Evolutionary conservation across 2,888 invertebrate genomes (phyloP), one percentile per base, ranked within the genome.

Genomic region (Dryobotodes eremita): DNA sequence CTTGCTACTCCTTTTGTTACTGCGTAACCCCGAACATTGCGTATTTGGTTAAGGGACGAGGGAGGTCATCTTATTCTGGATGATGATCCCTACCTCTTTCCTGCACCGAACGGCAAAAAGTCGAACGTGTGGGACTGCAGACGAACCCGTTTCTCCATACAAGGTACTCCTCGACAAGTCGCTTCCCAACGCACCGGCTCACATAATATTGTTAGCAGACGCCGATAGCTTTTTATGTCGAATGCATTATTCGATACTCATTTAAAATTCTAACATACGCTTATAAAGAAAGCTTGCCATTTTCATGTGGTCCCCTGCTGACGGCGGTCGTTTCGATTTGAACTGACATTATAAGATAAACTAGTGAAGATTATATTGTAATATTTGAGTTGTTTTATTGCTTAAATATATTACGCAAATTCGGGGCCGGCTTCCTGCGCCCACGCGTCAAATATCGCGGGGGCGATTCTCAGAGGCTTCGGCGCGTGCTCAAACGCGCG

Each of bases 171-270:
- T 93, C 93, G 94, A 94, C 95, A 94, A 94, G 93, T 94, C 94
- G 95, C 95, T 95, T 95, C 96, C 95, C 96, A 95, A 95, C 95
- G 95, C 94, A 96, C 94, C 95, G 95, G 93, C 95, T 94, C 96
- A 96, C 95, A 96, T 96, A 96, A 96, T 96, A 96, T 96, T 95
- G 96, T 96, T 96, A 96, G 96, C 94, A 92, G 93, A 92, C 92
- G 95, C 94, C 95, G 96, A 96, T 96, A 96, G 96, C 96, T 97
- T 97, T 97, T 97, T 96, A 96, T 96, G 95, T 94, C 94, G 94
- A 94, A 96, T 96, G 96, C 96, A 97, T 97, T 96, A 96, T 97
- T 97, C 96, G 96, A 96, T 96, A 94, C 96, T 96, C 96, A 96
- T 97, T 97, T 97, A 96, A 97, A 97, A 97, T 96, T 96, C 96